A percentile compares a stretch with the other conserved stretches of the same genome.
phyloP scores from a whole-genome alignment of 37 sponge, comb jelly and placozoan genomes.

The Hormiphora californensis region DNA sequence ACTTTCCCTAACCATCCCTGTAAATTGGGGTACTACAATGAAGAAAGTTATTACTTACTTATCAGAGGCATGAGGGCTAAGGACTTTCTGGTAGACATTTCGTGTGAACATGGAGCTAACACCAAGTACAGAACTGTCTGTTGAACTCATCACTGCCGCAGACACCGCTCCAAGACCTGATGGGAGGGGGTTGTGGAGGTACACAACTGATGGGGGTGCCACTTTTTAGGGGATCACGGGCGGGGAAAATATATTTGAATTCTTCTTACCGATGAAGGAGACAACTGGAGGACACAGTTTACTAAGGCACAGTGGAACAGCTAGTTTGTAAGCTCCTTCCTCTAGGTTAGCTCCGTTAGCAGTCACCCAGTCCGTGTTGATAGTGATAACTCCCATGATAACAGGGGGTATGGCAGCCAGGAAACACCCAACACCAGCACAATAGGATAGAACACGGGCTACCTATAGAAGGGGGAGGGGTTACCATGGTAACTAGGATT shows the following conservation, averaged over 20 bases:
- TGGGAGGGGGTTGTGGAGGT: background rate
- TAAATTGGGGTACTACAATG: no score
- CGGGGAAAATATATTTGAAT: background rate
- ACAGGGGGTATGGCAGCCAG: conserved; percentile 35
- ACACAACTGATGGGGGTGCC: no score
- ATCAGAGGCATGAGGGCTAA: conserved; percentile 8
- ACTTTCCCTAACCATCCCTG: no score
- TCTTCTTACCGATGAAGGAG: conserved; percentile 24
- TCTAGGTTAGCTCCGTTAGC: background rate
- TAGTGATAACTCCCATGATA: background rate
- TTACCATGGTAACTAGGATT: no score
- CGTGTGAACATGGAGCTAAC: conserved; percentile 53
- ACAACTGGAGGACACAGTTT: conserved; percentile 30
- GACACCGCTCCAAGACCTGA: conserved; percentile 43
- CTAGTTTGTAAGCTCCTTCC: background rate
- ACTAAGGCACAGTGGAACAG: conserved; percentile 29
- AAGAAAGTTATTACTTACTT: background rate
- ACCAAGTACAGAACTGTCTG: conserved; percentile 42
- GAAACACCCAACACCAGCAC: conserved; percentile 25
- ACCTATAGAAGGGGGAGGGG: no score
- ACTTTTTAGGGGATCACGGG: no score
- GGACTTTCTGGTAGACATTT: conserved; percentile 16
- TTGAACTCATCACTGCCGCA: conserved; percentile 52
- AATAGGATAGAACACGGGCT: conserved; percentile 12
- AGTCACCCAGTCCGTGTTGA: conserved; percentile 48